Conservation (phyloP, 2,888 invertebrate species). For the Xiphydria camelus region DNA sequence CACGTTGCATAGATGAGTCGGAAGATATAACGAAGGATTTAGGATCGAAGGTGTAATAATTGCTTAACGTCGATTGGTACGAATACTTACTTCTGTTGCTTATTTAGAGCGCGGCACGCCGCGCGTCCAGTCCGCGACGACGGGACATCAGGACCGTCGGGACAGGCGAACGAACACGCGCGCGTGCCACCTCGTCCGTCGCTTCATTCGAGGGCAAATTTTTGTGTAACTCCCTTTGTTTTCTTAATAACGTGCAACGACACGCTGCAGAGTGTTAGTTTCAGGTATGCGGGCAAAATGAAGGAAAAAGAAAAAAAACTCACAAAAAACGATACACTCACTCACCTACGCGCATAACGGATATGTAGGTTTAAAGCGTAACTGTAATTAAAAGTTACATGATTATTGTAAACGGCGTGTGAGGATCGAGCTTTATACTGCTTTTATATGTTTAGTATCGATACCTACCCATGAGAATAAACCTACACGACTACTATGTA, state of each 20-base stretch:
- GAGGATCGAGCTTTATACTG: constrained; percentile 57
- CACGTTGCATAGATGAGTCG: constrained; percentile 28
- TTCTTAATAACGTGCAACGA: constrained; percentile 9
- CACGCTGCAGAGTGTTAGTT: not conserved
- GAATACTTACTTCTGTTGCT: constrained; percentile 2
- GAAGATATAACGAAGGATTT: constrained; percentile 20
- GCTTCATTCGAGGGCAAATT: not conserved
- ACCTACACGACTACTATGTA: constrained; percentile 40
- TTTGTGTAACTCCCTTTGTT: no score
- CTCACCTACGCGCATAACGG: constrained; percentile 28
- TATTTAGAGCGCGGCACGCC: not conserved
- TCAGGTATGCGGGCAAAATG: not conserved
- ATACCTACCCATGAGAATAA: constrained; percentile 21
- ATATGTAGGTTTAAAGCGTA: constrained; percentile 35
- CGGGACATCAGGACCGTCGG: not conserved
- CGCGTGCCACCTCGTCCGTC: no score
- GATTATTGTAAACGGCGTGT: constrained; percentile 41
- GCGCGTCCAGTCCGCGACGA: not conserved
- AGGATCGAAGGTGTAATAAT: constrained; percentile 13
- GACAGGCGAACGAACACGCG: no score
- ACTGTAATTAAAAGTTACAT: constrained; percentile 34
- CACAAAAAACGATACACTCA: not conserved
- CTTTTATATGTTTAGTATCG: constrained; percentile 56
- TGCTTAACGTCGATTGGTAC: not conserved
- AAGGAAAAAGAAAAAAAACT: constrained; percentile 9